Conservation (phyloP, 37 sponge, comb jelly and placozoan genomes). For the Chondrosia reniformis region DNA sequence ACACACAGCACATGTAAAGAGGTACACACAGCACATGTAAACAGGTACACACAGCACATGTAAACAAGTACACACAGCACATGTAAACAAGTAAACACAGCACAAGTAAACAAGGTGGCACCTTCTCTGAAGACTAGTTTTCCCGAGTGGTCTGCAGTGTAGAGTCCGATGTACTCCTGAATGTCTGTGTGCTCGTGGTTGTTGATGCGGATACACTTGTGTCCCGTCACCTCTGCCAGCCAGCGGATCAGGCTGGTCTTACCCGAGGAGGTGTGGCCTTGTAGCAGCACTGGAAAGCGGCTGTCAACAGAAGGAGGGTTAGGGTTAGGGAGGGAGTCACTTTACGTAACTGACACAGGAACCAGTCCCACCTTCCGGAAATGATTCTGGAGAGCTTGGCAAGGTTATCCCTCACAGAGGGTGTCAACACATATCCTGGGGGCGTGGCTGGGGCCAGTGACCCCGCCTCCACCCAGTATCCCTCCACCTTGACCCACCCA, state of each 20-base stretch:
- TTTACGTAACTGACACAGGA: background rate
- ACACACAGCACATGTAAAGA: background rate
- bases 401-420: slow-evolving; percentile 79
- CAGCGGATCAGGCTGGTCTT: slow-evolving; percentile 93
- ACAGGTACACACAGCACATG: too few relatives aligned
- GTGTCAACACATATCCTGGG: slow-evolving; percentile 73
- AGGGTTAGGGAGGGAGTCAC: background rate
- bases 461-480: slow-evolving; percentile 81
- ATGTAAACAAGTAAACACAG: background rate
- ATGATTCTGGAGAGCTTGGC: slow-evolving; percentile 86
- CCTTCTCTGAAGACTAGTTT: slow-evolving; percentile 95
- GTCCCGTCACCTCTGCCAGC: slow-evolving; percentile 75
- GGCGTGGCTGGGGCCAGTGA: background rate
- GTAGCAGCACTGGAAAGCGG: slow-evolving; percentile 83
- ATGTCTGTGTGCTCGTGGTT: slow-evolving; percentile 99
- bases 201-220: slow-evolving; percentile 83
- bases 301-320: slow-evolving; percentile 1
- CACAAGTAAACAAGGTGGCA: background rate
- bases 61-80: background rate
- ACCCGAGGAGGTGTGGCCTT: slow-evolving; percentile 96
- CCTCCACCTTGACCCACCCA: slow-evolving; percentile 53
- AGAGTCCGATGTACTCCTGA: slow-evolving; percentile 97
- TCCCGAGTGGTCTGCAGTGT: slow-evolving; percentile 69
- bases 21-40: background rate
- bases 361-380: slow-evolving; percentile 61